Evolutionary conservation across 2,113 vertebrate genomes (phyloP).

Genomic region (Varanus komodoensis): DNA sequence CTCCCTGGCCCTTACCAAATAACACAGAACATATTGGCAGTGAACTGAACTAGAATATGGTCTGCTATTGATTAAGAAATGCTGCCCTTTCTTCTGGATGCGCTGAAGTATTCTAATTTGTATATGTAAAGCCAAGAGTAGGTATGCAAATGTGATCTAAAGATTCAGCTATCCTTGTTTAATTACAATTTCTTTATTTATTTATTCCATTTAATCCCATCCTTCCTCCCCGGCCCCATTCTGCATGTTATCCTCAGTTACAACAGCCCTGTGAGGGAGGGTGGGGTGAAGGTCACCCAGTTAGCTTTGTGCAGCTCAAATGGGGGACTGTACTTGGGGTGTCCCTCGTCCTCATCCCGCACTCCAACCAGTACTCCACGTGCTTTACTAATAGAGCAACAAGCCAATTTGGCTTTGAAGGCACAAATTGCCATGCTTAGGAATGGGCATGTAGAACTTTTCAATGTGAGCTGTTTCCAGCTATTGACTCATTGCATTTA

Average conservation of each 20-base stretch:
- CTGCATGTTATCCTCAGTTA: background rate
- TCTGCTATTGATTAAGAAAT: background rate
- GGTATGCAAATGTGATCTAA: background rate
- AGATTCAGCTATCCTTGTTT: constrained; percentile 6
- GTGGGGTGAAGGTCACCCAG: background rate
- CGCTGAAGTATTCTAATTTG: background rate
- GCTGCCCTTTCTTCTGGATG: background rate
- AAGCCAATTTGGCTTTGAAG: background rate
- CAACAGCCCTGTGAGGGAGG: background rate
- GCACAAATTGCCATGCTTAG: constrained; percentile 6
- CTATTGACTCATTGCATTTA: background rate
- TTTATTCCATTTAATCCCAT: background rate
- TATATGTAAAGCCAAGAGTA: background rate
- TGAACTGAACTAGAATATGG: background rate
- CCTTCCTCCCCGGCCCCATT: background rate
- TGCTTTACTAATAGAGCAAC: background rate
- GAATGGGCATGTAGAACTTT: background rate
- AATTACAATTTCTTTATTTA: background rate
- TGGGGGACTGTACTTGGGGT: background rate
- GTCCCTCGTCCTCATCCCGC: background rate
- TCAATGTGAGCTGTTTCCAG: constrained; percentile 22
- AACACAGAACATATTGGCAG: fast-evolving
- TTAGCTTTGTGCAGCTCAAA: background rate
- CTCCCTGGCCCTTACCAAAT: background rate
- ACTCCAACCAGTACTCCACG: background rate